A percentile compares a stretch with the other conserved stretches of the same genome.
phyloP scores from a whole-genome alignment of 1,140 invertebrate genomes.

The Rhagoletis zephyria region DNA sequence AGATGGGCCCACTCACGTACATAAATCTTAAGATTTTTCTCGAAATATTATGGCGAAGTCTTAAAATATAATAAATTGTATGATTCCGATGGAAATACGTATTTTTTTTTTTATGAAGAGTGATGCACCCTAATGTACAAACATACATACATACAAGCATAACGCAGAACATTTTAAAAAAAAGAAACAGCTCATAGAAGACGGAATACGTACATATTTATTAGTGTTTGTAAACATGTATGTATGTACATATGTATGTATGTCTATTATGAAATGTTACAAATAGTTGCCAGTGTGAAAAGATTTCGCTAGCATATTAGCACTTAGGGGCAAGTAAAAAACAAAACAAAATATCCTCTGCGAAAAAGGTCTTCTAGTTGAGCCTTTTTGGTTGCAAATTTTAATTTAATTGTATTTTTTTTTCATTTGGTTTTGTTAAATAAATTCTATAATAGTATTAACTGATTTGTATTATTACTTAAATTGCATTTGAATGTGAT shows the following conservation, averaged over 20 bases:
- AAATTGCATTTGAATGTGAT: conserved; percentile 54
- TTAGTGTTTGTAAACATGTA: too few relatives aligned
- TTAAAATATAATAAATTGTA: too few relatives aligned
- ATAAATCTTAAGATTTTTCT: too few relatives aligned
- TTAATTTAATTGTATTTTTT: conserved; percentile 9
- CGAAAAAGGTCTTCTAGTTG: background rate
- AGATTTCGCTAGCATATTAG: background rate
- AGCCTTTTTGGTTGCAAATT: background rate
- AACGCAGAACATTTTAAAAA: too few relatives aligned
- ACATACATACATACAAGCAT: too few relatives aligned
- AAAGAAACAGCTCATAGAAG: too few relatives aligned
- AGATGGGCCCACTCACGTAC: too few relatives aligned
- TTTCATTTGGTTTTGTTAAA: conserved; percentile 19
- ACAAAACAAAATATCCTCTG: conserved; percentile 22
- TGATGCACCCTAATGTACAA: too few relatives aligned
- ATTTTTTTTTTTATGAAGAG: too few relatives aligned
- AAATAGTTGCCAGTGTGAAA: conserved; percentile 19
- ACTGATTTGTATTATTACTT: conserved; percentile 49
- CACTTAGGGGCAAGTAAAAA: conserved; percentile 45
- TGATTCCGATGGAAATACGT: too few relatives aligned
- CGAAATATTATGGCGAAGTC: too few relatives aligned
- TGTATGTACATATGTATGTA: background rate
- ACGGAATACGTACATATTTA: too few relatives aligned
- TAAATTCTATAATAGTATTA: conserved; percentile 49
- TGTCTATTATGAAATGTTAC: background rate